Base-by-base conservation (phyloP, 2,797 vertebrate species). In the Alcedo atthis region DNA sequence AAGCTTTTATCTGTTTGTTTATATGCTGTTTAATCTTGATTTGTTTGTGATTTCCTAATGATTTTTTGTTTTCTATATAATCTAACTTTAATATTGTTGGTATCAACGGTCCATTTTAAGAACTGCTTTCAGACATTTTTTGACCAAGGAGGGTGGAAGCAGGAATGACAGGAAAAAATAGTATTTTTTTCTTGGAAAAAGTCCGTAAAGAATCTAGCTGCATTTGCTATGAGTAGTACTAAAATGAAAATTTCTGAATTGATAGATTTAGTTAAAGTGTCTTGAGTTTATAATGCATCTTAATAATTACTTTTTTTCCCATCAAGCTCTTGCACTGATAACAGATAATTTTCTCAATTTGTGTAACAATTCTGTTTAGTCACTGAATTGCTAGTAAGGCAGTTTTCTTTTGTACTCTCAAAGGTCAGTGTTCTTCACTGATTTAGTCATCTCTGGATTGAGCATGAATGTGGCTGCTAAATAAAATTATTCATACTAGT, bases 391-490 rank as follows among this genome's bases (percentile, higher is more conserved):
- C 14, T 88, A 35, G 42, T 54, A 64, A 70, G 62, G 59, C 51
- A 73, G 40, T 8, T 74, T 68, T 62, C 32, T 45, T 51, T 57
- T 81, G 70, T 79, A 43, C 6, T 81, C 46, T 64, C 58, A 62
- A 30, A 83, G 33, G 48, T 91, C 74, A 58, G 8, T 66, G 40
- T 79, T 73, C 45, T 86, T 90, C 37, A 80, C 81, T 82, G 83
- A 76, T 88, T 81, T 24, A 68, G 58, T 90, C 32, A 76, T 94
- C 59, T 74, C 70, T 91, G 70, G 40, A 59, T 69, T 84, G 48
- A 92, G 37, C n/a, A 51, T 59, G 66, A 75, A 10, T 62, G 13
- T 74, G 40, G 24, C 57, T 80, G 45, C 33, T 85, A 80, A 85
- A 87, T 75, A 78, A 93, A 80, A 48, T 80, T 35, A 88, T 87